phyloP scores from a whole-genome alignment of 2,113 vertebrate species.

The Dolichotis patagonum region DNA sequence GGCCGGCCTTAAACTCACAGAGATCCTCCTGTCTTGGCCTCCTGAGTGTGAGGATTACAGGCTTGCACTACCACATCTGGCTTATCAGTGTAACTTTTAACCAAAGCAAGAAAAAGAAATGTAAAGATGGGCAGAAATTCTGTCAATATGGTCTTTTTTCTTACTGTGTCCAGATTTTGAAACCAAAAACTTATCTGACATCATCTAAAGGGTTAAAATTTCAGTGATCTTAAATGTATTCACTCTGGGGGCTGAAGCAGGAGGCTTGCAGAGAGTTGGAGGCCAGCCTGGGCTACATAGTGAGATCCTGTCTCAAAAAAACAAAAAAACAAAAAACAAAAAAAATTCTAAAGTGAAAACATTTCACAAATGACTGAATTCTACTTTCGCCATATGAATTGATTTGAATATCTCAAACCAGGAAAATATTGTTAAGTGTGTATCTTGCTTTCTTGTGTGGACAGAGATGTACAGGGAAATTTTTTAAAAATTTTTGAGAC shows the following conservation, averaged over 20 bases:
- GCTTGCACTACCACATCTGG: constrained; percentile 72
- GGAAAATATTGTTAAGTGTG: constrained; percentile 66
- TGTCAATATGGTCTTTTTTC: not conserved
- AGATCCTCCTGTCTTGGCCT: not conserved
- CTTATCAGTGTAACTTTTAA: constrained; percentile 71
- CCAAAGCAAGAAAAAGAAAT: constrained; percentile 93
- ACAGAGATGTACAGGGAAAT: constrained; percentile 73
- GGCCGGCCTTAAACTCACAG: not conserved
- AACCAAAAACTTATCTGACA: constrained; percentile 71
- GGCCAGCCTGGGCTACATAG: not conserved
- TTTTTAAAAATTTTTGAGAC: constrained; percentile 30
- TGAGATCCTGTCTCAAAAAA: not conserved
- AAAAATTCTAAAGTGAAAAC: not conserved
- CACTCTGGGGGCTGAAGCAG: not conserved
- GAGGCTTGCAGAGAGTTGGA: not conserved
- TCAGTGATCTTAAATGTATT: constrained; percentile 49
- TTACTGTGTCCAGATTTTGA: constrained; percentile 52
- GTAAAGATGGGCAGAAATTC: constrained; percentile 89
- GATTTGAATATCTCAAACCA: constrained; percentile 39
- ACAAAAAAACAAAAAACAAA: not conserved
- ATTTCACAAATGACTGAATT: constrained; percentile 55
- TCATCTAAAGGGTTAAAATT: constrained; percentile 71
- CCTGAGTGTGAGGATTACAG: not conserved
- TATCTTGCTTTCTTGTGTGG: constrained; percentile 30
- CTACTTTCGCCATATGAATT: constrained; percentile 46